Base-by-base conservation (phyloP, 2,113 vertebrate species). In the Petrocephalus zakoni region DNA sequence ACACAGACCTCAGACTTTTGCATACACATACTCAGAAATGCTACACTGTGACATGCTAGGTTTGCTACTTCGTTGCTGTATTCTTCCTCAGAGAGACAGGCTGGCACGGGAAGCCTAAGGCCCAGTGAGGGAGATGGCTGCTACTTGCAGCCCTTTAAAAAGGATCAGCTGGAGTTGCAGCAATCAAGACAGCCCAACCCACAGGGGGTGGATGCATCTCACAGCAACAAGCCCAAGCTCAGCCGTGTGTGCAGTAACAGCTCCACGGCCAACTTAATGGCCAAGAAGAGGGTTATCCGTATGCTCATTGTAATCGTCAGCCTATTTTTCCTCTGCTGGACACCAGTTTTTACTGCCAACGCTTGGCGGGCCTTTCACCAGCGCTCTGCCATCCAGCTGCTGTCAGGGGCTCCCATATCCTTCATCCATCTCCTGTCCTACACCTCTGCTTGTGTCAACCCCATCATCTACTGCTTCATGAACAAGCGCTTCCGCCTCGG, bases 401-500 rank as follows among this genome's bases (percentile, higher is more conserved):
- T 99, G 55, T 98, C 98, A 0, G 98, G 98, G 2, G 96, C 97
- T 0, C 98, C 98, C 1, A 99, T 99, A 90, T 99, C 98, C 89
- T 99, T 99, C 91, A 99, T 99, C 91, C 98, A 99, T 91, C 88
- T 99, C 93, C 93, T 99, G 53, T 99, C 97, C 90, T 99, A 99
- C 95, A 98, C 96, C 0, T 99, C 98, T 0, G 97, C 98, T 89
- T 99, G 98, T 0, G 97, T 99, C 90, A 99, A 99, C 93, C 98
- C 98, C 55, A 96, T 99, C 94, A 97, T 99, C 61, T 99, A 99
- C 93, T 99, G 98, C 93, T 99, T 99, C 87, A 99, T 99, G 98
- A 98, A 99, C 96, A 97, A 95, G 83, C 96, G 98, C 0, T 99
- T 99, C 94, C 97, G 98, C 34, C 93, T 94, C 61, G 97, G 96